Evolutionary conservation across 2,113 vertebrate genomes (phyloP).

Genomic region (Malurus melanocephalus): DNA sequence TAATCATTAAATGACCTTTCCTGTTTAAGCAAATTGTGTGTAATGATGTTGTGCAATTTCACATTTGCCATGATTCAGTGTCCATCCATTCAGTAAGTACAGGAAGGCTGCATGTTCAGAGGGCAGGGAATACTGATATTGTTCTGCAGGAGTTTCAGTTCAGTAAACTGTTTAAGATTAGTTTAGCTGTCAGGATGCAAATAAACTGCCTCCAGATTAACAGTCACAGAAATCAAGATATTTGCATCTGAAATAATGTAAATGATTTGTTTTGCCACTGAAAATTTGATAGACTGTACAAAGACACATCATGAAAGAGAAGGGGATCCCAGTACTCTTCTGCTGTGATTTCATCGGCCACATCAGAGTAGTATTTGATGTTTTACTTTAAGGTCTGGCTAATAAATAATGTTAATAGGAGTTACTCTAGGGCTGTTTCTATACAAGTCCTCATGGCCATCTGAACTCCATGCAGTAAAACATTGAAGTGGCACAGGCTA

Average conservation of each 20-base stretch:
- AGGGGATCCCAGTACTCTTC: background rate
- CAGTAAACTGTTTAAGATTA: background rate
- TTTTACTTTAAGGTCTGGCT: background rate
- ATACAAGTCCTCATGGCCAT: background rate
- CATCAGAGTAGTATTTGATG: background rate
- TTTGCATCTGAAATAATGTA: conserved; percentile 33
- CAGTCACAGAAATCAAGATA: background rate
- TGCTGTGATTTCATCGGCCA: background rate
- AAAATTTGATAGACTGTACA: background rate
- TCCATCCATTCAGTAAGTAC: background rate
- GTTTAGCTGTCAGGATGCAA: background rate
- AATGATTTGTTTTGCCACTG: conserved; percentile 11
- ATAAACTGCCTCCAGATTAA: background rate
- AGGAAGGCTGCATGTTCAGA: background rate
- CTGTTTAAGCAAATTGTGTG: fast-evolving
- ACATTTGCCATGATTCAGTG: background rate
- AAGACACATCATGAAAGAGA: background rate
- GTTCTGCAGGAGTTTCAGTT: background rate
- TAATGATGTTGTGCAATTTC: background rate
- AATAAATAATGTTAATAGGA: background rate
- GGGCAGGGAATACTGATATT: background rate
- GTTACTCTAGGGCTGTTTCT: background rate
- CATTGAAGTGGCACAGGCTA: background rate
- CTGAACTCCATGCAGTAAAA: background rate
- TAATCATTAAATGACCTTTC: background rate